Conservation (phyloP, 1,140 invertebrate species). For the Hetaerina americana region DNA sequence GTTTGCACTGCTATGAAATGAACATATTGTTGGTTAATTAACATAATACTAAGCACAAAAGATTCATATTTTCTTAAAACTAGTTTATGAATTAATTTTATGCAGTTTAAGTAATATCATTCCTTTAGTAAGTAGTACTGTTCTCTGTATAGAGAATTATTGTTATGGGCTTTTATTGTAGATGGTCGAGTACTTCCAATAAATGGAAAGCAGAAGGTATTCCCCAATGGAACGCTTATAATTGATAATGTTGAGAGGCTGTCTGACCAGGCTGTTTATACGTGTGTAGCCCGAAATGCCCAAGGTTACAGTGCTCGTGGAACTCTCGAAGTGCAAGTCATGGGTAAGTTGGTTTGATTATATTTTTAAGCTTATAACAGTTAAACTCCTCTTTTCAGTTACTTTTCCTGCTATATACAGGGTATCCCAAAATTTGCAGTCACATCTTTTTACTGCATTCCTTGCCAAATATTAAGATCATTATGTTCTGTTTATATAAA, state of each 20-base stretch:
- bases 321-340: constrained; percentile 83
- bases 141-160: constrained; percentile 3
- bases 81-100: background rate
- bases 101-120: too few relatives aligned
- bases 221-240: constrained; percentile 83
- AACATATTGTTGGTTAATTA: too few relatives aligned
- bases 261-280: constrained; percentile 88
- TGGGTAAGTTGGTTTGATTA: constrained; percentile 57
- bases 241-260: constrained; percentile 85
- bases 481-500: too few relatives aligned
- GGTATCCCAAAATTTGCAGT: too few relatives aligned
- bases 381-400: too few relatives aligned
- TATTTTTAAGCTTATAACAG: too few relatives aligned
- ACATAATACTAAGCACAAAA: constrained; percentile 8
- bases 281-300: constrained; percentile 80
- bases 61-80: background rate
- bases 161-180: too few relatives aligned
- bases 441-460: too few relatives aligned
- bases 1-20: too few relatives aligned
- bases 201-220: constrained; percentile 89
- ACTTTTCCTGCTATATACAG: too few relatives aligned
- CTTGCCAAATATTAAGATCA: too few relatives aligned
- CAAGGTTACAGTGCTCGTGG: constrained; percentile 78
- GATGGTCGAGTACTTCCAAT: constrained; percentile 69
- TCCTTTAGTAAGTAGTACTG: too few relatives aligned